These are phyloP conservation scores for Heteractis magnifica DNA, from an alignment of 92 coral and sea anemone genomes.

Conservation along the genomic window DNA sequence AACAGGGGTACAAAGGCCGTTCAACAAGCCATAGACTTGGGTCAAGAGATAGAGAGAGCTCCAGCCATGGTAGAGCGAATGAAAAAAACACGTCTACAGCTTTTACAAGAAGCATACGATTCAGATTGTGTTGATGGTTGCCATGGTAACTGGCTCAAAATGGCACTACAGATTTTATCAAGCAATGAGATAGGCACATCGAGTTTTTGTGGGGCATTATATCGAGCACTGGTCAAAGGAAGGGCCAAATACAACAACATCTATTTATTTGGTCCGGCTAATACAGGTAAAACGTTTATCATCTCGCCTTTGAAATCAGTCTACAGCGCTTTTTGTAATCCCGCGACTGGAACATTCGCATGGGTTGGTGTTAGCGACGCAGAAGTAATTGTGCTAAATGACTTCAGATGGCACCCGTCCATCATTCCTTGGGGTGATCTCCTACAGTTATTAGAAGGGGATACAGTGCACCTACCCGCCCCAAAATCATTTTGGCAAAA, in stretches of 20 bases:
- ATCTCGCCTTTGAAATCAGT: not conserved
- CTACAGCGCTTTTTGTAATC: constrained; percentile 5
- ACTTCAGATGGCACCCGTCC: constrained; percentile 38
- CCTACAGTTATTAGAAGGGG: constrained; percentile 34
- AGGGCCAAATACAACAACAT: constrained; percentile 7
- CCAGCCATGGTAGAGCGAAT: not conserved
- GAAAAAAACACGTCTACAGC: not conserved
- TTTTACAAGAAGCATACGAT: not conserved
- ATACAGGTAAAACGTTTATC: constrained; percentile 14
- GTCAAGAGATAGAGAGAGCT: not conserved
- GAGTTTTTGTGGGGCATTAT: not conserved
- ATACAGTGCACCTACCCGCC: constrained; percentile 27
- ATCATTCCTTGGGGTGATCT: constrained; percentile 8
- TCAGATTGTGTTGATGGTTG: not conserved
- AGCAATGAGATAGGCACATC: not conserved
- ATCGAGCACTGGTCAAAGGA: not conserved
- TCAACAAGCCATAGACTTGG: not conserved
- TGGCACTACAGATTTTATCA: not conserved
- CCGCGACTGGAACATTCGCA: constrained; percentile 32
- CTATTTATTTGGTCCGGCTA: constrained; percentile 8
- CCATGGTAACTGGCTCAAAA: not conserved
- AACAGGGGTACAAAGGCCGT: constrained; percentile 9
- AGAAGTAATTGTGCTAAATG: constrained; percentile 24
- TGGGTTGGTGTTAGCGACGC: constrained; percentile 42
- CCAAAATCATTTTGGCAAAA: constrained; percentile 15